These are phyloP conservation scores for Poeciliopsis presidionis DNA, from an alignment of 2,797 vertebrate genomes.

Conservation along the genomic window DNA sequence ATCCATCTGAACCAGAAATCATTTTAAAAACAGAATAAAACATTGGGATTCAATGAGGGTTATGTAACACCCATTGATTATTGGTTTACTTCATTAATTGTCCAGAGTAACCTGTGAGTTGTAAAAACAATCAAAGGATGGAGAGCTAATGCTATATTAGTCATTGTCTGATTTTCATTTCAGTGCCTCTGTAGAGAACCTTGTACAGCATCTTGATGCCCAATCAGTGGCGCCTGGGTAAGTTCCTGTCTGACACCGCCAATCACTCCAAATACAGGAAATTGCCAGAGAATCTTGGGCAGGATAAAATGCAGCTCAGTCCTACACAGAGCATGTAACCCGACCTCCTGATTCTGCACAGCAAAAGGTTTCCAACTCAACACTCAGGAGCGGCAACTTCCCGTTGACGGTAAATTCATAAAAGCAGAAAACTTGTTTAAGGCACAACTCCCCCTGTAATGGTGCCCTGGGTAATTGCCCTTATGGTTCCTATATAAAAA, in stretches of 20 bases:
- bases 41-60: background rate
- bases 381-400: background rate
- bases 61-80: background rate
- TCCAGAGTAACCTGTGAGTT: background rate
- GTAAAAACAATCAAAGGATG: background rate
- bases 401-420: background rate
- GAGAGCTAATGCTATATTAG: background rate
- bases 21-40: background rate
- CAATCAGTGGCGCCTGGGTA: background rate
- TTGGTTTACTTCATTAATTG: background rate
- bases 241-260: too few relatives aligned
- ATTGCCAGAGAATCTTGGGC: background rate
- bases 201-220: background rate
- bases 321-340: background rate
- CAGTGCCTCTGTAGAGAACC: background rate
- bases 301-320: background rate
- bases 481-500: background rate
- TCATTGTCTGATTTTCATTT: background rate
- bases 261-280: background rate
- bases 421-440: background rate
- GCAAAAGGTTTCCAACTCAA: background rate
- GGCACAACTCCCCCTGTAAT: background rate
- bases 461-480: background rate
- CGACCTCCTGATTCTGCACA: background rate
- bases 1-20: background rate